Percentiles rank a stretch among this genome's conserved stretches.
Conservation (phyloP, 2,113 vertebrate genomes). For the Oceanodroma tethys region DNA sequence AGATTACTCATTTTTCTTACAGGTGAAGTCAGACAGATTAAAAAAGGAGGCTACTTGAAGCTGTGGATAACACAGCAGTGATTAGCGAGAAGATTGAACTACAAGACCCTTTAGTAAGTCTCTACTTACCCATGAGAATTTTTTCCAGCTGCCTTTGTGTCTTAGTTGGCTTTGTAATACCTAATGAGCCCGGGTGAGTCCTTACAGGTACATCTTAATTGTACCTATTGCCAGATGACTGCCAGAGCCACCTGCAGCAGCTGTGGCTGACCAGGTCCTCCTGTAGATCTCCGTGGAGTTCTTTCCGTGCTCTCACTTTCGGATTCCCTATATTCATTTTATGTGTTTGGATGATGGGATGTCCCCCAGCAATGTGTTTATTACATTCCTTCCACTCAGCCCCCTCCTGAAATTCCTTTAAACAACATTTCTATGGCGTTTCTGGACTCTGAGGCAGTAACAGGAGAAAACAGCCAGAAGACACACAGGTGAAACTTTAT, state of each 20-base stretch:
- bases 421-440: not conserved
- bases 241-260: not conserved
- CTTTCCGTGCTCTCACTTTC: not conserved
- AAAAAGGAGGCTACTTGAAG: not conserved
- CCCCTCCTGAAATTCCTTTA: not conserved
- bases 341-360: not conserved
- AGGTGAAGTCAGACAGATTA: not conserved
- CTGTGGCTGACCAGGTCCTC: not conserved
- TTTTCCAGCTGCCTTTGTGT: not conserved
- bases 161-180: not conserved
- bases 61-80: rapidly evolving
- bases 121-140: not conserved
- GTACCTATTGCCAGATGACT: not conserved
- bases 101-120: not conserved
- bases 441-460: not conserved
- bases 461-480: not conserved
- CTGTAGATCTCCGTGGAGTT: rapidly evolving
- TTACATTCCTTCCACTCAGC: not conserved
- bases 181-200: not conserved
- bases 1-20: not conserved
- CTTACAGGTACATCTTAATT: not conserved
- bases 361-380: not conserved
- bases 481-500: not conserved
- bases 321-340: not conserved
- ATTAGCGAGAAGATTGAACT: not conserved